Evolutionary conservation across 2,797 vertebrate genomes (phyloP).

Genomic region (Gouania willdenowi): DNA sequence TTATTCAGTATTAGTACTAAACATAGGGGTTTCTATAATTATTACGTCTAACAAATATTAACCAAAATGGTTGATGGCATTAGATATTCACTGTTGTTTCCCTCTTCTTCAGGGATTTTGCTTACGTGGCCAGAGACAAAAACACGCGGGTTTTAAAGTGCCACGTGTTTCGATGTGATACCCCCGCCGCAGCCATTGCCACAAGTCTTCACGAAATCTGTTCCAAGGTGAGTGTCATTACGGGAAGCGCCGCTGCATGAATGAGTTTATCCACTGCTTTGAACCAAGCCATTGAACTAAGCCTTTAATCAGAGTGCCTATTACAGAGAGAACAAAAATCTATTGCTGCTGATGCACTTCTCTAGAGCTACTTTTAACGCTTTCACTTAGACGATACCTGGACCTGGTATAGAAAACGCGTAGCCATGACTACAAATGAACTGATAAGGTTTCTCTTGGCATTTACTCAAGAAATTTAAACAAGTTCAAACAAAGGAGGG

Average conservation of each 20-base stretch:
- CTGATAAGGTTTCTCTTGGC: constrained; percentile 5
- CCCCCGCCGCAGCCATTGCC: constrained; percentile 93
- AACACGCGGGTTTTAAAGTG: constrained; percentile 97
- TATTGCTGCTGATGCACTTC: neutral
- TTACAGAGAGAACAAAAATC: neutral
- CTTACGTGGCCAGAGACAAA: constrained; percentile 96
- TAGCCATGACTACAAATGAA: neutral
- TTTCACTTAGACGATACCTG: neutral
- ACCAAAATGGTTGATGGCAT: too few species aligned
- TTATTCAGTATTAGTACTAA: too few species aligned
- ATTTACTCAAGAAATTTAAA: neutral
- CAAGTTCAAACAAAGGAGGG: neutral
- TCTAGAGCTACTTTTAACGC: neutral
- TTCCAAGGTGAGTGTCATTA: constrained; percentile 72
- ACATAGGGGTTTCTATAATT: too few species aligned
- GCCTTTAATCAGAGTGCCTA: constrained; percentile 13
- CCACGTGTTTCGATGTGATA: constrained; percentile 98
- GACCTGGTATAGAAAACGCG: neutral
- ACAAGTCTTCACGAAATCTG: constrained; percentile 98
- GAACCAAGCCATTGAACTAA: constrained; percentile 13
- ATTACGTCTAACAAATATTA: too few species aligned
- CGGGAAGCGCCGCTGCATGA: neutral
- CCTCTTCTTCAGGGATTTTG: constrained; percentile 86
- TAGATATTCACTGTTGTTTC: neutral
- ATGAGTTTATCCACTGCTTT: constrained; percentile 11